Base-by-base conservation (phyloP, 2,797 vertebrate species). In the Aldrovandia affinis region DNA sequence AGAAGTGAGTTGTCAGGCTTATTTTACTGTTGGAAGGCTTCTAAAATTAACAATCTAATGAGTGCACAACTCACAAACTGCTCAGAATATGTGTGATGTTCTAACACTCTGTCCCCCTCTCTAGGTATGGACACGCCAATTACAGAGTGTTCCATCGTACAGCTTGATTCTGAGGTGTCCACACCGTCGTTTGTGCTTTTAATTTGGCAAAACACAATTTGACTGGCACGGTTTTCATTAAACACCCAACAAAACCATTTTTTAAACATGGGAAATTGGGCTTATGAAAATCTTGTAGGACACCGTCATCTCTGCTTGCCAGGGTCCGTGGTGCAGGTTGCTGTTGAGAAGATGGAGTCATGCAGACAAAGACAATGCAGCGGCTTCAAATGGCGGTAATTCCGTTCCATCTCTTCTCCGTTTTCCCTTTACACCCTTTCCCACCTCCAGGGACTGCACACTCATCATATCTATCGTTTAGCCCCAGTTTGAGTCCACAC, bases 361-460 rank as follows among this genome's bases (percentile, higher is more conserved):
- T 63, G 54, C 80, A 59, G 22, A 55, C 33, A 80, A 80, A 12
- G 28, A 57, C 57, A 80, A 57, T 57, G 78, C 33, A 57, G 47
- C 33, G 28, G 78, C 30, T 54, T 80, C 78, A 80, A 4, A n/a
- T 47, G 73, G 42, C 39, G 25, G 22, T n/a, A 44, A n/a, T 47
- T 55, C 50, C 33, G 28, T 80, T 55, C 50, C 80, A 33, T 81
- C 25, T 61, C 57, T 14, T 81, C 30, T 59, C 57, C 36, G 33
- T 61, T 81, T 61, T 42, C 73, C 47, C 50, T 54, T 79, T 52
- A 52, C n/a, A 79, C 78, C 78, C 78, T 81, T 59, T 42, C 54
- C 54, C 18, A 61, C 39, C 57, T 61, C 57, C 20, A n/a, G n/a
- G 42, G 25, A 81, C 55, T 10, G 50, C 15, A 57, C 14, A 55